Evolutionary conservation across 2,113 vertebrate species (phyloP).

Genomic region (Theropithecus gelada): DNA sequence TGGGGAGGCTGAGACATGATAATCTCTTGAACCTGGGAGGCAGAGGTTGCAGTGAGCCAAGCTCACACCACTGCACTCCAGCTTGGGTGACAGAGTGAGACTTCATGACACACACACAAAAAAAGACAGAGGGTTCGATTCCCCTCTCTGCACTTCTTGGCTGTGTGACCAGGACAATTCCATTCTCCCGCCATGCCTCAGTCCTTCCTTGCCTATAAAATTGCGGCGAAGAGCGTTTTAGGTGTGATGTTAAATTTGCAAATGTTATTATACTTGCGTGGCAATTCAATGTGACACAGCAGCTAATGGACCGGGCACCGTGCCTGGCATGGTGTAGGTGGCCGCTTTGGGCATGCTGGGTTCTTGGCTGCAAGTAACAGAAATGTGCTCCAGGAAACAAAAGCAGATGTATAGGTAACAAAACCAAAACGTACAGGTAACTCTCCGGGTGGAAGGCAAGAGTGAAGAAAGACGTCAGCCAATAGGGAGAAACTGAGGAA

Average conservation of each 20-base stretch:
- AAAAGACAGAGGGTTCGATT: neutral
- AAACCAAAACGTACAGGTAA: neutral
- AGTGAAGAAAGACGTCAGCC: neutral
- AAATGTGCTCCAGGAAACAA: neutral
- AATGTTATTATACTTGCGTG: neutral
- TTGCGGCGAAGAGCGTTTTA: neutral
- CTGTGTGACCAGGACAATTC: neutral
- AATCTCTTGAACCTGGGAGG: neutral
- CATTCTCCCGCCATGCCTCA: neutral
- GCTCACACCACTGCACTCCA: too few relatives aligned
- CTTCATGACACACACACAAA: too few relatives aligned
- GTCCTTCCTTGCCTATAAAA: neutral
- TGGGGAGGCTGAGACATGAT: neutral
- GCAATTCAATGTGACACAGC: neutral
- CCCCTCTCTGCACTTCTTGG: rapidly evolving
- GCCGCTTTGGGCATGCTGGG: neutral
- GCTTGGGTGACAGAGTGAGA: too few relatives aligned
- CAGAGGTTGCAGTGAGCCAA: too few relatives aligned
- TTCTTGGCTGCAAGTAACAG: neutral
- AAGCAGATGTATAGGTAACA: neutral
- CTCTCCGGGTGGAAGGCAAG: neutral
- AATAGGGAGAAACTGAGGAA: neutral
- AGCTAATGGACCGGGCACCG: neutral
- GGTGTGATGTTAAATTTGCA: neutral
- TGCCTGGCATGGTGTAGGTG: neutral